Evolutionary conservation across 2,113 vertebrate species (phyloP), one percentile per base, ranked within the genome.

Genomic region (Crocuta crocuta): DNA sequence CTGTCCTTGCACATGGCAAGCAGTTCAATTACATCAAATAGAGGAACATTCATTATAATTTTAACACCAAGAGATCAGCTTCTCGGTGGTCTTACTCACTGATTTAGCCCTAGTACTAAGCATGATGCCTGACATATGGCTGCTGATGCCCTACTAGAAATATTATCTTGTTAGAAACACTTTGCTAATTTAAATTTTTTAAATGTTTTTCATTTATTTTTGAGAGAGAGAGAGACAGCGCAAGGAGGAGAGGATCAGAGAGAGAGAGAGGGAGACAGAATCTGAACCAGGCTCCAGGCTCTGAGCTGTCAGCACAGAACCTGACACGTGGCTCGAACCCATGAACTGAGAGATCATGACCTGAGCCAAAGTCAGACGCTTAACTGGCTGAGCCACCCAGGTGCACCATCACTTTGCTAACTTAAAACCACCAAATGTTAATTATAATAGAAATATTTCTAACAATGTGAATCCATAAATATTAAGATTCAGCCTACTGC

Each of bases 141-240:
- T 74, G 70, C 70, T 23, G 87, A 80, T 55, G 1, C n/a, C 58
- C 58, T 93, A 2, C 31, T 93, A 85, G 76, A 84, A 84, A 95
- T 91, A 70, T 31, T 80, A 79, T 61, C n/a, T 93, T 90, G 7
- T 80, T 83, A 91, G 55, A 93, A 96, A 80, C 87, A 83, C 13
- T 93, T 79, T 66, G 24, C 68, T 84, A 88, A 70, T 66, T 94
- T 65, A 89, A 76, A 39, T 39, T 39, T 39, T 39, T 39, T 39
- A 39, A 39, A 39, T 39, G 39, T 39, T 39, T 39, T 39, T 39
- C 39, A 39, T 39, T 39, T 39, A 39, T 39, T 39, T 39, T 39
- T 39, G 39, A 39, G 39, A 39, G 39, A 39, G 39, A 39, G 39
- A 39, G 39, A 39, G 39, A 39, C 39, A 39, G 39, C 39, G 39